These are phyloP conservation scores for Marronus borbonicus DNA, from an alignment of 2,888 invertebrate species.

Conservation along the genomic window DNA sequence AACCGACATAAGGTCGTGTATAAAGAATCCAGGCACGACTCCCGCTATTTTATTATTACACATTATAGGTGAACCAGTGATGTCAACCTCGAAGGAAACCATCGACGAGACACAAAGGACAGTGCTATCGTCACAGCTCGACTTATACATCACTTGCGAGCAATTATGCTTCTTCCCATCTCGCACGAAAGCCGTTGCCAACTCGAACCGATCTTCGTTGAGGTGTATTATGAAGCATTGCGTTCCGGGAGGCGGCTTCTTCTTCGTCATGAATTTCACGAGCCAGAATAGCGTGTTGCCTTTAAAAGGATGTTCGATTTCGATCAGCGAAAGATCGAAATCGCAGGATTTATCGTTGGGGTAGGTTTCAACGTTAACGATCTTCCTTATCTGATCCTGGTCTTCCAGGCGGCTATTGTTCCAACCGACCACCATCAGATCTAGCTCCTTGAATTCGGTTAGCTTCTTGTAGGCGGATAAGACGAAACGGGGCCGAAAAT, in stretches of 20 bases:
- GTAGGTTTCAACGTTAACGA: neutral
- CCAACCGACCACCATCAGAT: neutral
- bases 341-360: neutral
- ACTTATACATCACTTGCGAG: neutral
- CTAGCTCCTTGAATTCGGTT: neutral
- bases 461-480: slow-evolving; percentile 6
- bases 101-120: neutral
- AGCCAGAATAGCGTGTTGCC: neutral
- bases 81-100: neutral
- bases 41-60: slow-evolving; percentile 6
- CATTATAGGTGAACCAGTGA: slow-evolving; percentile 1
- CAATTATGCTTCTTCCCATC: slow-evolving; percentile 7
- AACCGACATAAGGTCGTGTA: slow-evolving; percentile 10
- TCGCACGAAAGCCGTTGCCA: neutral
- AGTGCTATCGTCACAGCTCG: neutral
- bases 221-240: neutral
- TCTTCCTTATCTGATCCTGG: neutral
- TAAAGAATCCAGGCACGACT: neutral
- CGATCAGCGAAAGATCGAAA: slow-evolving; percentile 13
- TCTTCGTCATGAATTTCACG: neutral
- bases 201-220: neutral
- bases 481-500: slow-evolving; percentile 8
- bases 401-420: slow-evolving; percentile 12
- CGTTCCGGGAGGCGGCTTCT: neutral
- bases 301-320: slow-evolving; percentile 4